phyloP scores from a whole-genome alignment of 1,140 invertebrate species.

The Vollenhovia emeryi region DNA sequence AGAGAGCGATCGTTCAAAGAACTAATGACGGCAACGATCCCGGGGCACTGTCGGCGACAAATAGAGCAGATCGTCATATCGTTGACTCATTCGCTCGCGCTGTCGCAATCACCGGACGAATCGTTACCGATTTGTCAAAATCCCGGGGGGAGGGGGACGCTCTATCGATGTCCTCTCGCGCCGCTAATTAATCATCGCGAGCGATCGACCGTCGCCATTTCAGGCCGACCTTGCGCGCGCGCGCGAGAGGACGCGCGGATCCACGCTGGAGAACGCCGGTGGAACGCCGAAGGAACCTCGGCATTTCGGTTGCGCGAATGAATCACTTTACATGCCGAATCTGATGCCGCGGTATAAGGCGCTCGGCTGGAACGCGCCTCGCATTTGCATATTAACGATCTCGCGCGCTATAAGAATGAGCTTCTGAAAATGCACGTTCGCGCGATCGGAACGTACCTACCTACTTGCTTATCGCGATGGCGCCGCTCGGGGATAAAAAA shows the following conservation, averaged over 20 bases:
- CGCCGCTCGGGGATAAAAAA: constrained; percentile 18
- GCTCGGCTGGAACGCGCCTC: constrained; percentile 49
- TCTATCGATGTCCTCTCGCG: neutral
- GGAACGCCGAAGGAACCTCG: neutral
- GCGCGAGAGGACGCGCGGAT: neutral
- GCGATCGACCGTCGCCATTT: neutral
- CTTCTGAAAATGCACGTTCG: constrained; percentile 25
- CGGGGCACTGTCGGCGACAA: neutral
- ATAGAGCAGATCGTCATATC: constrained; percentile 41
- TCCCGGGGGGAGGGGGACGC: neutral
- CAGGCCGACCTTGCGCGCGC: neutral
- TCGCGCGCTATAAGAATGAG: constrained; percentile 62
- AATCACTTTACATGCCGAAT: constrained; percentile 60
- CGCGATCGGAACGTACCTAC: neutral
- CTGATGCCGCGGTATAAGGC: constrained; percentile 56
- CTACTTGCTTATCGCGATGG: neutral
- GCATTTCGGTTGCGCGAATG: constrained; percentile 60
- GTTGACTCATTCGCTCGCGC: neutral
- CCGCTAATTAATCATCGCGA: constrained; percentile 38
- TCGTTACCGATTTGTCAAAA: neutral
- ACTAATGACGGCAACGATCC: constrained; percentile 1
- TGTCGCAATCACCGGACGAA: neutral
- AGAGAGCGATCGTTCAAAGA: neutral
- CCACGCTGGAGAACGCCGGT: neutral
- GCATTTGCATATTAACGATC: constrained; percentile 71